These are phyloP conservation scores for Allygus modestus DNA, from an alignment of 2,888 invertebrate species.

Conservation along the genomic window DNA sequence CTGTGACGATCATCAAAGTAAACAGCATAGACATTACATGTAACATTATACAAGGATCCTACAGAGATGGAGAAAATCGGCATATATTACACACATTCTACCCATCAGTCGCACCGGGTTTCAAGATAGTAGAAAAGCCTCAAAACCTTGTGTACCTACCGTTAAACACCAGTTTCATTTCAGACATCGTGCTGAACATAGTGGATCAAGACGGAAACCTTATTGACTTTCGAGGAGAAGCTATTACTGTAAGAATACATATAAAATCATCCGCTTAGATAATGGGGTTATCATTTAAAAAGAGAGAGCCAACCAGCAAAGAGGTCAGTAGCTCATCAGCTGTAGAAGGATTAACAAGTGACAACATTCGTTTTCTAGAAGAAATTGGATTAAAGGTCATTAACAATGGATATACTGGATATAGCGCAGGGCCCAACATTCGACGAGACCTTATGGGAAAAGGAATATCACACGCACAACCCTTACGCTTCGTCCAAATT, in stretches of 20 bases:
- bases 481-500: conserved; percentile 69
- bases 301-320: background rate
- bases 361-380: conserved; percentile 32
- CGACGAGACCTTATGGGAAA: conserved; percentile 62
- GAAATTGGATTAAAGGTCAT: conserved; percentile 10
- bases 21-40: conserved; percentile 45
- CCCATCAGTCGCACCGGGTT: conserved; percentile 19
- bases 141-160: conserved; percentile 52
- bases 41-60: conserved; percentile 41
- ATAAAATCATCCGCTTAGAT: background rate
- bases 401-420: conserved; percentile 58
- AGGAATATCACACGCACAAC: conserved; percentile 69
- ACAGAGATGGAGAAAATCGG: conserved; percentile 42
- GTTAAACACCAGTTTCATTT: conserved; percentile 33
- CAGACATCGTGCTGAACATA: conserved; percentile 43
- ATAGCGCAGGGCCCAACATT: conserved; percentile 54
- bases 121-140: conserved; percentile 47
- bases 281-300: conserved; percentile 40
- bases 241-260: background rate
- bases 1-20: conserved; percentile 16
- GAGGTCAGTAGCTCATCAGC: background rate
- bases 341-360: conserved; percentile 31
- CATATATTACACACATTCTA: conserved; percentile 55
- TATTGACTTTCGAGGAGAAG: conserved; percentile 36
- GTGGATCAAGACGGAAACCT: conserved; percentile 41